Conservation (phyloP, 2,113 vertebrate species). For the Syngnathoides biaculeatus region DNA sequence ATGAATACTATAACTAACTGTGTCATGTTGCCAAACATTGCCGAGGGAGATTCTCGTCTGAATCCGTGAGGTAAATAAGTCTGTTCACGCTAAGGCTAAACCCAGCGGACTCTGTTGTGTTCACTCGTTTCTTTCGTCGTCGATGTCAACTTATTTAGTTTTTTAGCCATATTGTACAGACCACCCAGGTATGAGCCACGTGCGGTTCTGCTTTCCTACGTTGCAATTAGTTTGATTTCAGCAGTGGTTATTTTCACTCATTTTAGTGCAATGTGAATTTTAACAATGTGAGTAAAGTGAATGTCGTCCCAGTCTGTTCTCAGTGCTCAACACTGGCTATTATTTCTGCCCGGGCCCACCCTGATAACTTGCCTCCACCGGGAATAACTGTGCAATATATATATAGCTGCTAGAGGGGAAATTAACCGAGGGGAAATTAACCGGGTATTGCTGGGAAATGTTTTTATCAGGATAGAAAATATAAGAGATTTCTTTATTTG, state of each 20-base stretch:
- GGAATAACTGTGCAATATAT: conserved; percentile 47
- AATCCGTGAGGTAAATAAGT: neutral
- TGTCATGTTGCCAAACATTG: neutral
- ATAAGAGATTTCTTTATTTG: conserved; percentile 36
- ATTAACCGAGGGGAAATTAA: conserved; percentile 21
- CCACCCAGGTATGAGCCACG: neutral
- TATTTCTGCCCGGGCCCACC: conserved; percentile 34
- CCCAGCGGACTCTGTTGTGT: neutral
- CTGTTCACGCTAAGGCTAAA: neutral
- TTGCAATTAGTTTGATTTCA: neutral
- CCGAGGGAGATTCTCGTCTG: neutral
- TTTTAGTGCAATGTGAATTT: neutral
- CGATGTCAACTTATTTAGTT: neutral
- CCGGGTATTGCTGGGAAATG: conserved; percentile 23
- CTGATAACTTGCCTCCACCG: conserved; percentile 44
- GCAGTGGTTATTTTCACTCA: neutral
- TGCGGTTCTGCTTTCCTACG: neutral
- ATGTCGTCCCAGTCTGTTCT: conserved; percentile 18
- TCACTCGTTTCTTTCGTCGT: neutral
- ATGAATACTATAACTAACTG: neutral
- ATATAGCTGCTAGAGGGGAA: conserved; percentile 33
- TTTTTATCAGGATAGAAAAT: neutral
- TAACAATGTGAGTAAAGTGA: neutral
- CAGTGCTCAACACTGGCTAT: conserved; percentile 37
- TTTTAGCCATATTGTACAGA: neutral